A percentile compares a stretch with the other conserved stretches of the same genome.
These are phyloP conservation scores for Phocoena sinus DNA, from an alignment of 2,113 vertebrate species.

Conservation along the genomic window DNA sequence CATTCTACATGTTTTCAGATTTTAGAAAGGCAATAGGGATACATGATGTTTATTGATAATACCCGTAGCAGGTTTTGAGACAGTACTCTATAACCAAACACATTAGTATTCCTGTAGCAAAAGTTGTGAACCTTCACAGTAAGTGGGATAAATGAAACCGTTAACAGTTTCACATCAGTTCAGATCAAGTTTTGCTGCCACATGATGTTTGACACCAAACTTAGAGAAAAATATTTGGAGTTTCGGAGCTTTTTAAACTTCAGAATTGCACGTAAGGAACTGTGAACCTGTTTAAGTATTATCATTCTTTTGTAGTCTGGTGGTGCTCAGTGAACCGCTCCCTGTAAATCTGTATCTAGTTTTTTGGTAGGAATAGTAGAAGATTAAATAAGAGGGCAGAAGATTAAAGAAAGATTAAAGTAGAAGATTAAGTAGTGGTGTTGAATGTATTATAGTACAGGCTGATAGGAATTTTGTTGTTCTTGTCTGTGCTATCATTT, in stretches of 20 bases:
- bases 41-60: not conserved
- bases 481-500: not conserved
- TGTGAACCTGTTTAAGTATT: not conserved
- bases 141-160: not conserved
- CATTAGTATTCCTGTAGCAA: not conserved
- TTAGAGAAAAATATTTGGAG: not conserved
- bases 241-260: slow-evolving; percentile 11
- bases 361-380: not conserved
- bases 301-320: not conserved
- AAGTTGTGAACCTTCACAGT: not conserved
- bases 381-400: not conserved
- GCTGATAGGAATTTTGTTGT: not conserved
- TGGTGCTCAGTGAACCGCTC: not conserved
- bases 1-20: not conserved
- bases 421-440: not conserved
- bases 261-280: not conserved
- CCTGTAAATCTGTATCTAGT: not conserved
- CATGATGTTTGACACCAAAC: not conserved
- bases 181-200: not conserved
- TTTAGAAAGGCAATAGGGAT: not conserved
- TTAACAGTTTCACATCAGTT: not conserved
- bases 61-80: not conserved
- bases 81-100: not conserved
- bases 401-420: not conserved
- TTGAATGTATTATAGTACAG: not conserved